Percentiles rank a stretch among this genome's conserved stretches.
Conservation (phyloP, 2,888 invertebrate species). For the Ormia ochracea region DNA sequence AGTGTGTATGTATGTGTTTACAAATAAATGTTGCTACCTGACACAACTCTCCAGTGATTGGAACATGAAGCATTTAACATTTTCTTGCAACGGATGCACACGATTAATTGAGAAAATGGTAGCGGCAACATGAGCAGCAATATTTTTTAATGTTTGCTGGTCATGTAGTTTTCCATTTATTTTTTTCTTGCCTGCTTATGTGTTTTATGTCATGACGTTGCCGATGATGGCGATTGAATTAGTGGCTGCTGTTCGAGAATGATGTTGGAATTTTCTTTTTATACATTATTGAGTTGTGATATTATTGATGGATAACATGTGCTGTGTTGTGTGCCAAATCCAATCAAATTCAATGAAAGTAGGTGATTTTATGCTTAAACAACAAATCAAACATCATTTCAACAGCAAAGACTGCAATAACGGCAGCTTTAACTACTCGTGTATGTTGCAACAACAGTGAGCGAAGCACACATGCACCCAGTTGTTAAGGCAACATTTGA, state of each 20-base stretch:
- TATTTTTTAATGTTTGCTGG: slow-evolving; percentile 35
- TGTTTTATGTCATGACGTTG: slow-evolving; percentile 9
- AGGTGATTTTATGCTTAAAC: slow-evolving; percentile 56
- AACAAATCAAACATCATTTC: slow-evolving; percentile 49
- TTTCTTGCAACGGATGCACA: slow-evolving; percentile 36
- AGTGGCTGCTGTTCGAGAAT: slow-evolving; percentile 29
- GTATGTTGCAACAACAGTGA: slow-evolving; percentile 21
- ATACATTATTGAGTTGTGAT: slow-evolving; percentile 54
- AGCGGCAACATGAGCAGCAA: slow-evolving; percentile 4
- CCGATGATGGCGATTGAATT: slow-evolving; percentile 36
- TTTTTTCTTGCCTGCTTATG: background rate
- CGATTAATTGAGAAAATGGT: slow-evolving; percentile 48
- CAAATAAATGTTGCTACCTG: slow-evolving; percentile 29
- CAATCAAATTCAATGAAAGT: slow-evolving; percentile 60
- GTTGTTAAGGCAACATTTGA: background rate
- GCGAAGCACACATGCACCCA: background rate
- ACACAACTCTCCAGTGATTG: slow-evolving; percentile 37
- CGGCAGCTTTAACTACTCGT: slow-evolving; percentile 5
- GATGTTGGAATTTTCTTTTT: slow-evolving; percentile 1
- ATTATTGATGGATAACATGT: slow-evolving; percentile 62
- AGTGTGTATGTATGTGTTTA: background rate
- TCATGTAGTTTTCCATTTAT: slow-evolving; percentile 14
- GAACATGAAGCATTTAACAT: slow-evolving; percentile 22
- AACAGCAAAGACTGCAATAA: slow-evolving; percentile 12
- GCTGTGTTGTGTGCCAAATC: slow-evolving; percentile 60